A percentile compares a stretch with the other conserved stretches of the same genome.
Conservation (phyloP, 2,888 invertebrate species). For the Horisme vitalbata region DNA sequence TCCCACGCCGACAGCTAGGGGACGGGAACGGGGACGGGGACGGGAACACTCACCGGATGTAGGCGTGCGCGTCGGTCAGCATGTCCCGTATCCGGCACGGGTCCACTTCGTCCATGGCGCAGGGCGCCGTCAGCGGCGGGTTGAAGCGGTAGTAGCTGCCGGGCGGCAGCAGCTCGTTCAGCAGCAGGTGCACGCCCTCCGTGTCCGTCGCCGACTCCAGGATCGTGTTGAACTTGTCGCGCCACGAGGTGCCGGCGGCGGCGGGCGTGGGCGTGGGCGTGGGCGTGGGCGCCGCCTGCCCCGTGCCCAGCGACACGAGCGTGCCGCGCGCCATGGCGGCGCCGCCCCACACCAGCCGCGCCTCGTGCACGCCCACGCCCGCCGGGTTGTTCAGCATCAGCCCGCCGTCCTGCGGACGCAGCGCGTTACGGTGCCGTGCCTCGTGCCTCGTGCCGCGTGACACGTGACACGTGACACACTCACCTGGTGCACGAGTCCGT, state of each 20-base stretch:
- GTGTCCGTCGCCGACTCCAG: conserved; percentile 94
- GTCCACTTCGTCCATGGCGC: conserved; percentile 91
- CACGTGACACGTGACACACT: not conserved
- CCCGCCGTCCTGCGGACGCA: conserved; percentile 86
- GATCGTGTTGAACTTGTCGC: conserved; percentile 90
- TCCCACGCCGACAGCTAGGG: too few relatives aligned
- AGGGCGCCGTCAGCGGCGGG: conserved; percentile 91
- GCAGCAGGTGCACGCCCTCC: conserved; percentile 90
- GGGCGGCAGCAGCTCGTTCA: conserved; percentile 89
- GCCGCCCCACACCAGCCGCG: conserved; percentile 91
- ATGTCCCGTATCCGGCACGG: conserved; percentile 87
- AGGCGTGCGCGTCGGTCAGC: conserved; percentile 89
- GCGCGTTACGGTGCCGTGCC: too few relatives aligned
- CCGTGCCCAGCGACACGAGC: conserved; percentile 93
- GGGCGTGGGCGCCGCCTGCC: conserved; percentile 68
- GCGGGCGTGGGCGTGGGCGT: conserved; percentile 22
- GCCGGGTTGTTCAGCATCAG: conserved; percentile 94
- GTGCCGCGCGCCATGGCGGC: conserved; percentile 85
- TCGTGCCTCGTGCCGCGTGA: too few relatives aligned
- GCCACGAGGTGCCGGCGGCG: conserved; percentile 82
- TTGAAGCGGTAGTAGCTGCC: conserved; percentile 93
- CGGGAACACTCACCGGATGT: conserved; percentile 56
- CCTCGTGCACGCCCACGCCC: conserved; percentile 94
- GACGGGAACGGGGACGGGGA: too few relatives aligned
- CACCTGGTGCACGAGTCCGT: conserved; percentile 87